phyloP scores from a whole-genome alignment of 2,797 vertebrate species.

The Clarias platycephalus region DNA sequence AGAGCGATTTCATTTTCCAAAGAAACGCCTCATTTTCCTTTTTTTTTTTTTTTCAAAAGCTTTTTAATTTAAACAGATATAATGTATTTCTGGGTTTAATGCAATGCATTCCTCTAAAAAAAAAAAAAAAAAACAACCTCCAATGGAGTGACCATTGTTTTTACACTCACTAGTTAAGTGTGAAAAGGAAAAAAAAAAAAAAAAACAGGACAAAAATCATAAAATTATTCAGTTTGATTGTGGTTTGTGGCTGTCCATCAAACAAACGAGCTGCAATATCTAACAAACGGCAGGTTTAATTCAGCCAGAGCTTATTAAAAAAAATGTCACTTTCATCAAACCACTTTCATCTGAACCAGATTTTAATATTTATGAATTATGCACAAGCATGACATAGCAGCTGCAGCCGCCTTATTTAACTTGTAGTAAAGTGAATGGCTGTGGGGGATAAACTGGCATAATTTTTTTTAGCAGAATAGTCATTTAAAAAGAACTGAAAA shows the following conservation, averaged over 20 bases:
- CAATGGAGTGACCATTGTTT: background rate
- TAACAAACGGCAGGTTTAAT: conserved; percentile 44
- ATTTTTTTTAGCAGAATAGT: conserved; percentile 30
- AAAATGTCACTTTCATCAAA: conserved; percentile 5
- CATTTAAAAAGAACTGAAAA: conserved; percentile 20
- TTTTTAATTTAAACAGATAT: background rate
- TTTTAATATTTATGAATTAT: conserved; percentile 26
- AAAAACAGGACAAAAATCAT: conserved; percentile 13
- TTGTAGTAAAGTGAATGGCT: conserved; percentile 19
- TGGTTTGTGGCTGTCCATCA: conserved; percentile 43
- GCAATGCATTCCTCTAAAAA: background rate
- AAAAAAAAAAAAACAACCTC: background rate
- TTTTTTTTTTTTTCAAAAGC: background rate
- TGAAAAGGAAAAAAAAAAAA: conserved; percentile 36
- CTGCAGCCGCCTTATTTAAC: conserved; percentile 27
- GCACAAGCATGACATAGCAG: background rate
- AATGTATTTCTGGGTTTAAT: conserved; percentile 5
- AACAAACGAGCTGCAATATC: conserved; percentile 36
- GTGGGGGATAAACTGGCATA: background rate
- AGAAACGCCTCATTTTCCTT: background rate
- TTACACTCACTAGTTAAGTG: conserved; percentile 34
- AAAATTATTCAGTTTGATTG: conserved; percentile 50
- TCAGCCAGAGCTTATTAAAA: conserved; percentile 25
- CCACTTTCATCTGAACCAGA: conserved; percentile 32
- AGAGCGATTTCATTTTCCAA: conserved; percentile 1